Evolutionary conservation across 2,888 invertebrate species (phyloP).

Genomic region (Phyto melanocephala): DNA sequence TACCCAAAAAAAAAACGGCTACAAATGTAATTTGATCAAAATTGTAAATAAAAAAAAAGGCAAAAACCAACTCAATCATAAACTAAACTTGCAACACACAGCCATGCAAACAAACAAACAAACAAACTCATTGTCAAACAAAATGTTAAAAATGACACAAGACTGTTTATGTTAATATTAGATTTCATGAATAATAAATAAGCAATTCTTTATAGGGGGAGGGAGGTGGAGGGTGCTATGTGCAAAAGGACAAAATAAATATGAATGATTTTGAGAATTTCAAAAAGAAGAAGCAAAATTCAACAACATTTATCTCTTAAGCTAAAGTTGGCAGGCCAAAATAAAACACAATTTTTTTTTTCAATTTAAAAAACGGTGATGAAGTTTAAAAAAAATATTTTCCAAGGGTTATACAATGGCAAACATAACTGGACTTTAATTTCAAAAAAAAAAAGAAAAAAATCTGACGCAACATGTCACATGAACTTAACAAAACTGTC

Average conservation of each 20-base stretch:
- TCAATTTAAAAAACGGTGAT: not conserved
- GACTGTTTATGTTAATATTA: slow-evolving; percentile 57
- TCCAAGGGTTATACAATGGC: not conserved
- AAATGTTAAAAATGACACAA: slow-evolving; percentile 45
- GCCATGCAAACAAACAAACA: not conserved
- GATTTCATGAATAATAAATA: slow-evolving; percentile 64
- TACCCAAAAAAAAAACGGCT: slow-evolving; percentile 34
- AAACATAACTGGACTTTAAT: slow-evolving; percentile 14
- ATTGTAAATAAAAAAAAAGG: slow-evolving; percentile 3
- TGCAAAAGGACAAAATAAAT: not conserved
- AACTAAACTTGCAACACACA: not conserved
- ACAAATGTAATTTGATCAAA: slow-evolving; percentile 46
- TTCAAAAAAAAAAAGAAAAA: not conserved
- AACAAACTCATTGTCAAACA: not conserved
- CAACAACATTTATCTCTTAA: not conserved
- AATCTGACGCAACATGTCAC: slow-evolving; percentile 41
- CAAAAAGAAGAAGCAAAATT: no score
- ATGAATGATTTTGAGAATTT: not conserved
- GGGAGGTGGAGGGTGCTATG: not conserved
- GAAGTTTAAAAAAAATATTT: slow-evolving; percentile 13
- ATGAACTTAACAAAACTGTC: slow-evolving; percentile 25
- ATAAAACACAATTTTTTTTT: not conserved
- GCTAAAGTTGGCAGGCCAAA: not conserved
- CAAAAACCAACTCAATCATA: not conserved
- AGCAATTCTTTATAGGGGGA: slow-evolving; percentile 28